Conservation (phyloP, 2,888 invertebrate species). For the Meliscaeva auricollis region DNA sequence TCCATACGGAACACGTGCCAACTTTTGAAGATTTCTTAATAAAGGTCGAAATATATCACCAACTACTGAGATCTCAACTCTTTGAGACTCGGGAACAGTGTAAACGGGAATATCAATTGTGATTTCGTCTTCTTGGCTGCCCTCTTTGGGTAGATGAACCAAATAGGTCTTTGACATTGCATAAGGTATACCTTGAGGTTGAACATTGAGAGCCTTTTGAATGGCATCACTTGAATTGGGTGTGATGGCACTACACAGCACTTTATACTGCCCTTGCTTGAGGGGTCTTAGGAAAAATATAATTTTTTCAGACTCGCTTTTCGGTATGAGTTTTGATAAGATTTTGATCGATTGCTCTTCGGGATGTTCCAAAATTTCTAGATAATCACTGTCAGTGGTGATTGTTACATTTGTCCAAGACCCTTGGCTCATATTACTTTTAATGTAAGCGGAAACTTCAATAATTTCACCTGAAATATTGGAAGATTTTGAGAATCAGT, state of each 20-base stretch:
- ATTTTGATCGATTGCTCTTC: neutral
- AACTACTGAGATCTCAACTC: constrained; percentile 85
- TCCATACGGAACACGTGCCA: constrained; percentile 87
- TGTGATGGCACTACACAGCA: constrained; percentile 88
- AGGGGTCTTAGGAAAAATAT: constrained; percentile 90
- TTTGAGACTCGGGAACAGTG: constrained; percentile 86
- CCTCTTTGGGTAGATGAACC: constrained; percentile 87
- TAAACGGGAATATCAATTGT: constrained; percentile 84
- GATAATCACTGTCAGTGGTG: constrained; percentile 86
- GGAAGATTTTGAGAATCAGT: neutral
- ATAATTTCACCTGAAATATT: constrained; percentile 86
- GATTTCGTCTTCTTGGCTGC: constrained; percentile 83
- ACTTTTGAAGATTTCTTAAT: constrained; percentile 86
- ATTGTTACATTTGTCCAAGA: constrained; percentile 88
- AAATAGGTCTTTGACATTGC: constrained; percentile 88
- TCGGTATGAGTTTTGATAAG: no score
- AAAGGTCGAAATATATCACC: constrained; percentile 86
- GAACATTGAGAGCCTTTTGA: constrained; percentile 87
- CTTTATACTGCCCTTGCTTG: constrained; percentile 87
- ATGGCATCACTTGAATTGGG: constrained; percentile 85
- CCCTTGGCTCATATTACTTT: constrained; percentile 89
- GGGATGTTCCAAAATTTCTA: constrained; percentile 42
- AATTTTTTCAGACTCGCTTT: constrained; percentile 46
- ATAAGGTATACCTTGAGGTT: constrained; percentile 89
- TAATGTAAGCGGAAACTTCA: constrained; percentile 89